Evolutionary conservation across 2,797 vertebrate genomes (phyloP).

Genomic region (Lutjanus campechanus): DNA sequence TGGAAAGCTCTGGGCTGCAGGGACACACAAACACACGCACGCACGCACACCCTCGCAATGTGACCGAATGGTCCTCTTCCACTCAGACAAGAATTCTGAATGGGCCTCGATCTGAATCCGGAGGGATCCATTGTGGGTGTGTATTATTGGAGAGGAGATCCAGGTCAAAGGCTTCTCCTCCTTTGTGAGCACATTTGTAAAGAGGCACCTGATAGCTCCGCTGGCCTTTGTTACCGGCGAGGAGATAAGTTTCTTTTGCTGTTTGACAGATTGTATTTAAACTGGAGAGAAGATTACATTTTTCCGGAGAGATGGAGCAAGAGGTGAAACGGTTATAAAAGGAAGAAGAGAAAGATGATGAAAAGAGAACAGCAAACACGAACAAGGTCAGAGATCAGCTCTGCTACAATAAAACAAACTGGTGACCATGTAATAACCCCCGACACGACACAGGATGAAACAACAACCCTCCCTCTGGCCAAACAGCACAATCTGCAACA

Average conservation of each 20-base stretch:
- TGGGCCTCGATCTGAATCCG: constrained; percentile 59
- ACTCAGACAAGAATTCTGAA: constrained; percentile 61
- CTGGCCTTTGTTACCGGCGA: constrained; percentile 64
- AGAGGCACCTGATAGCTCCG: constrained; percentile 69
- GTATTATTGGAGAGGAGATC: constrained; percentile 64
- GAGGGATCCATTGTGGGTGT: constrained; percentile 62
- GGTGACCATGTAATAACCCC: constrained; percentile 35
- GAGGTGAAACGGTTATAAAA: constrained; percentile 23
- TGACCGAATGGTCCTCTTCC: constrained; percentile 53
- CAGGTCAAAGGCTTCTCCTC: constrained; percentile 62
- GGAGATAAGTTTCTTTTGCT: constrained; percentile 65
- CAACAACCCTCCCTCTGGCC: constrained; percentile 26
- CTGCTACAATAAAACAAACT: constrained; percentile 31
- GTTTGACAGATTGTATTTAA: constrained; percentile 50
- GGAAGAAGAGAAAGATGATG: neutral
- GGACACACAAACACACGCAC: constrained; percentile 35
- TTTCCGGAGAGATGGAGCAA: constrained; percentile 27
- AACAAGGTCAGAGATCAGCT: constrained; percentile 47
- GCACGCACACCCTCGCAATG: constrained; percentile 22
- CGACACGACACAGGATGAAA: constrained; percentile 34
- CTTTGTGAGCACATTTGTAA: constrained; percentile 65
- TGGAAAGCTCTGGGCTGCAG: constrained; percentile 69
- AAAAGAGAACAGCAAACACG: constrained; percentile 30
- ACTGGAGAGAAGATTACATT: constrained; percentile 48
- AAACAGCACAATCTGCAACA: constrained; percentile 17